A percentile compares a stretch with the other conserved stretches of the same genome.
Evolutionary conservation across 2,113 vertebrate genomes (phyloP).

Genomic region (Oncorhynchus mykiss): DNA sequence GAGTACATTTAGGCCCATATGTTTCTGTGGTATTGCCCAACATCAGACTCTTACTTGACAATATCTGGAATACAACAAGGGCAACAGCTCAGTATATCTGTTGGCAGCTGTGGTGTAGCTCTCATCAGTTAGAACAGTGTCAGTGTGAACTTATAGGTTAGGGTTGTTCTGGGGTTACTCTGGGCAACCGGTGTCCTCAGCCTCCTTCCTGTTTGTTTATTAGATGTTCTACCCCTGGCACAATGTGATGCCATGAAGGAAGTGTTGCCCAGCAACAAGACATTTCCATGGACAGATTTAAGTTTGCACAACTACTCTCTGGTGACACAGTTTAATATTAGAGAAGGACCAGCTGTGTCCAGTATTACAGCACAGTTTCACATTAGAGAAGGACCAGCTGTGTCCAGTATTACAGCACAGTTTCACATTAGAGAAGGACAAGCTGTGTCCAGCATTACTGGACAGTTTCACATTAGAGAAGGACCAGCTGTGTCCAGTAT

Average conservation of each 20-base stretch:
- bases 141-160: background rate
- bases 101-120: background rate
- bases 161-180: slow-evolving; percentile 10
- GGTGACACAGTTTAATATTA: background rate
- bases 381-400: slow-evolving; percentile 5
- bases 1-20: no score
- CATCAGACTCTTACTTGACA: background rate
- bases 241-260: slow-evolving; percentile 20
- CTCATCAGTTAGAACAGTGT: background rate
- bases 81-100: background rate
- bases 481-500: background rate
- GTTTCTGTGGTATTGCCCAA: no score
- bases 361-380: background rate
- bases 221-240: slow-evolving; percentile 26
- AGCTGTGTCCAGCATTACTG: background rate
- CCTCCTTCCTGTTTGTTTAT: slow-evolving; percentile 26
- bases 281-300: slow-evolving; percentile 39
- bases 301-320: slow-evolving; percentile 27
- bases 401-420: background rate
- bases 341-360: slow-evolving; percentile 3
- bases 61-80: background rate
- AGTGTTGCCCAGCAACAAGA: slow-evolving; percentile 49
- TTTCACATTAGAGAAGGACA: background rate
- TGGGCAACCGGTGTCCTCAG: slow-evolving; percentile 21
- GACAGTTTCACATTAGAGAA: background rate